A percentile compares a stretch with the other conserved stretches of the same genome.
These are phyloP conservation scores for Polyommatus iphigenia DNA, from an alignment of 2,888 invertebrate genomes.

Conservation along the genomic window DNA sequence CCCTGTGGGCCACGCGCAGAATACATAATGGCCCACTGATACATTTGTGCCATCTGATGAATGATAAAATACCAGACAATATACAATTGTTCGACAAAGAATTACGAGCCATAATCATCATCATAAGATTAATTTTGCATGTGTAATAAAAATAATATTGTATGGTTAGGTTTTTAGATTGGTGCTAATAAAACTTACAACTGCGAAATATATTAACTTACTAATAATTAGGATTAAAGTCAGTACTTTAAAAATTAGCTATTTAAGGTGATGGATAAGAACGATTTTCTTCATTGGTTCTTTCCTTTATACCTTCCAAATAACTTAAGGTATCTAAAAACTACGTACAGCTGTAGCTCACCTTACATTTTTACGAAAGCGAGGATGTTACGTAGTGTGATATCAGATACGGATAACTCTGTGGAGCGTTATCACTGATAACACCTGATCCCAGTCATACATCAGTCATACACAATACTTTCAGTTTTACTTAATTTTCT, in stretches of 20 bases:
- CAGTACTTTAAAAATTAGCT: neutral
- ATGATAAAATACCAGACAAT: conserved; percentile 40
- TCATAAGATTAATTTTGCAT: conserved; percentile 13
- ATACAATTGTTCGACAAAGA: conserved; percentile 26
- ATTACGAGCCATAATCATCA: neutral
- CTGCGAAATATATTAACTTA: too few species aligned
- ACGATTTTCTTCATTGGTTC: too few species aligned
- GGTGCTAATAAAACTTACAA: neutral
- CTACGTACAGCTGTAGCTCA: neutral
- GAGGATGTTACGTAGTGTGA: conserved; percentile 36
- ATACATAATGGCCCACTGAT: conserved; percentile 39
- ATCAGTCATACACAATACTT: conserved; percentile 1
- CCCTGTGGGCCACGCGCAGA: conserved; percentile 42
- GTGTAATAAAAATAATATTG: neutral
- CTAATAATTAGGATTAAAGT: too few species aligned
- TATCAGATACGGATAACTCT: conserved; percentile 68
- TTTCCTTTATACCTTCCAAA: neutral
- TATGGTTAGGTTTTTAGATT: neutral
- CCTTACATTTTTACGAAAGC: neutral
- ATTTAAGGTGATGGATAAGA: too few species aligned
- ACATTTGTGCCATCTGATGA: conserved; percentile 40
- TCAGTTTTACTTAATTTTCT: neutral
- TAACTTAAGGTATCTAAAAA: neutral
- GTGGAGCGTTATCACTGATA: conserved; percentile 65
- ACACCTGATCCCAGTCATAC: conserved; percentile 55